A percentile compares a stretch with the other conserved stretches of the same genome.
Conservation (phyloP, 2,113 vertebrate genomes). For the Hippocampus abdominalis region DNA sequence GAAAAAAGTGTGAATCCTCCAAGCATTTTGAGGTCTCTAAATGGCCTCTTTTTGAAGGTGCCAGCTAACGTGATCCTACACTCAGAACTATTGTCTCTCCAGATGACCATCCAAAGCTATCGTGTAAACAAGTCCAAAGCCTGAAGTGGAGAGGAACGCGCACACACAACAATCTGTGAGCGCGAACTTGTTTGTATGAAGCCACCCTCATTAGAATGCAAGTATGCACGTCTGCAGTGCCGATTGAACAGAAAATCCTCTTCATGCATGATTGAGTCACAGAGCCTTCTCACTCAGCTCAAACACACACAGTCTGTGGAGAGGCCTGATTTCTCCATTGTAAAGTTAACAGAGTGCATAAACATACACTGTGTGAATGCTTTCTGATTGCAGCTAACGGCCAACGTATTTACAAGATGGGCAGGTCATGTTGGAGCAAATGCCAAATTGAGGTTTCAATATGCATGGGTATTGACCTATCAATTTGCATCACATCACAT, state of each 20-base stretch:
- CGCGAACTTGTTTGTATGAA: constrained; percentile 44
- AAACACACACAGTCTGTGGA: constrained; percentile 19
- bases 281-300: constrained; percentile 36
- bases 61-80: neutral
- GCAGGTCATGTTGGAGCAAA: constrained; percentile 3
- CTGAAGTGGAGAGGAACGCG: neutral
- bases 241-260: constrained; percentile 66
- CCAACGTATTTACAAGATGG: constrained; percentile 1
- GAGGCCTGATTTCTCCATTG: constrained; percentile 53
- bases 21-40: neutral
- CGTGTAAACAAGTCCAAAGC: constrained; percentile 3
- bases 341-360: constrained; percentile 61
- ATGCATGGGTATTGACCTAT: too few relatives aligned
- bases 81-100: neutral
- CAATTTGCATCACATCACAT: too few relatives aligned
- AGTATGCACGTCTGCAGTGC: constrained; percentile 67
- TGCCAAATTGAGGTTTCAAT: neutral
- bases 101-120: neutral
- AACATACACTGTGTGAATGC: constrained; percentile 41
- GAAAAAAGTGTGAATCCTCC: neutral
- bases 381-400: constrained; percentile 46
- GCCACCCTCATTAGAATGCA: constrained; percentile 71
- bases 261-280: constrained; percentile 67
- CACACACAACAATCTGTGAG: constrained; percentile 6
- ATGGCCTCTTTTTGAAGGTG: neutral